Conservation (phyloP, 2,797 vertebrate genomes). For the Linurgus olivaceus region DNA sequence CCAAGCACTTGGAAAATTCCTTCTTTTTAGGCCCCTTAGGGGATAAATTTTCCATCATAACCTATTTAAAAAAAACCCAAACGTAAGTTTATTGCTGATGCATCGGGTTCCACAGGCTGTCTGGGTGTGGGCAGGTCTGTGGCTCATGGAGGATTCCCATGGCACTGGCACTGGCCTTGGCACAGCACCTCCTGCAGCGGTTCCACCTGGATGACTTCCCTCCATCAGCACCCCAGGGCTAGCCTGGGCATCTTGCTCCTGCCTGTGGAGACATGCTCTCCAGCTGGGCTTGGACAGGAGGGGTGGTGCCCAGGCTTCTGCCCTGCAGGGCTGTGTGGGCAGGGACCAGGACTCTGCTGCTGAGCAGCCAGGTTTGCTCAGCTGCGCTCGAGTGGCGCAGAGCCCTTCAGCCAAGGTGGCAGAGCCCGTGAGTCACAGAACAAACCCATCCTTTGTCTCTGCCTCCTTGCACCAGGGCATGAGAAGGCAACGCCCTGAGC, state of each 20-base stretch:
- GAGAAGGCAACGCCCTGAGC: neutral
- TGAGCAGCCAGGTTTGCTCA: conserved; percentile 28
- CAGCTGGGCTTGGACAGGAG: neutral
- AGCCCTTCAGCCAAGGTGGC: neutral
- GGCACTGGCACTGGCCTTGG: rapidly evolving
- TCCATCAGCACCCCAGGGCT: neutral
- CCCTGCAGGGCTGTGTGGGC: rapidly evolving
- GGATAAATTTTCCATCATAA: neutral
- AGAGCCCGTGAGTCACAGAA: neutral
- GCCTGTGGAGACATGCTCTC: neutral
- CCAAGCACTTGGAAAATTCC: neutral
- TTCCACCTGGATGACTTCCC: neutral
- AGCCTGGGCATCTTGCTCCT: neutral
- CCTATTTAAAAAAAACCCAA: rapidly evolving
- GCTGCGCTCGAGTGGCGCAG: neutral
- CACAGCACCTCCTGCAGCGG: rapidly evolving
- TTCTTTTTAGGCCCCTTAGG: neutral
- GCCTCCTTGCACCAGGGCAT: neutral
- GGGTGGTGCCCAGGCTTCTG: neutral
- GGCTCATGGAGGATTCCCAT: rapidly evolving
- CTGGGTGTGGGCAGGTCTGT: neutral
- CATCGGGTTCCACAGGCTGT: neutral
- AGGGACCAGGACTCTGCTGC: neutral
- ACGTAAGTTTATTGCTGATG: neutral
- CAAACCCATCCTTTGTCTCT: neutral